phyloP scores from a whole-genome alignment of 2,888 invertebrate genomes.

The Mythimna vitellina region DNA sequence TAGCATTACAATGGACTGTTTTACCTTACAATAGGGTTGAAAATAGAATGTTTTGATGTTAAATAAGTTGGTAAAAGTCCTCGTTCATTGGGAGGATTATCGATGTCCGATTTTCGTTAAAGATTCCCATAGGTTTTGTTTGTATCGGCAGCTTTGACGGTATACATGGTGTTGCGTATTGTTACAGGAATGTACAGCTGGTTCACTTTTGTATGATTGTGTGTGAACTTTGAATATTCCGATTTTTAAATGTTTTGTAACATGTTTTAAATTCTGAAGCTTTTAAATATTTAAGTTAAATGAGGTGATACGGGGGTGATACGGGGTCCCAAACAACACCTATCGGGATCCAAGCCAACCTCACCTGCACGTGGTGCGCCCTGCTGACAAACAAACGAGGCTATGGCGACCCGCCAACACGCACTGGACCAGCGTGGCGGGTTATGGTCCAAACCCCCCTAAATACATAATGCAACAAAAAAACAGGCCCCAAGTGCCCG shows the following conservation, averaged over 20 bases:
- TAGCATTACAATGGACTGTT: constrained; percentile 23
- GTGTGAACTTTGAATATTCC: constrained; percentile 56
- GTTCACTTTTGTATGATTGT: constrained; percentile 47
- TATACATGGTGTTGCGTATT: constrained; percentile 64
- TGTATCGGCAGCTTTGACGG: constrained; percentile 66
- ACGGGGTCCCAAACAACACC: too few species aligned
- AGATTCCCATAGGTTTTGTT: constrained; percentile 74
- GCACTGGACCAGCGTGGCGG: too few species aligned
- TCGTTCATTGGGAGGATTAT: constrained; percentile 74
- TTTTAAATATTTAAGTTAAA: not conserved
- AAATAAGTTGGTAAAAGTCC: constrained; percentile 38
- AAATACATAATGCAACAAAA: too few species aligned
- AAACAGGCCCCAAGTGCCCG: too few species aligned
- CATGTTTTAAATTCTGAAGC: constrained; percentile 7
- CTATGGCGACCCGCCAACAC: too few species aligned
- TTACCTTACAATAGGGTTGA: constrained; percentile 11
- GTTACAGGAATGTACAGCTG: constrained; percentile 58
- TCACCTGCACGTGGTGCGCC: too few species aligned
- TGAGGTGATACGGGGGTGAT: too few species aligned
- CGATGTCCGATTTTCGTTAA: constrained; percentile 74
- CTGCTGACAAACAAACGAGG: too few species aligned
- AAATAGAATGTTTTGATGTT: constrained; percentile 1
- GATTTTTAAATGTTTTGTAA: constrained; percentile 22
- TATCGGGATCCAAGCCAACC: too few species aligned
- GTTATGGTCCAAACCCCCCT: too few species aligned